A percentile compares a stretch with the other conserved stretches of the same genome.
Evolutionary conservation across 1,140 invertebrate genomes (phyloP).

Genomic region (Pseudomyrmex flavicornis): DNA sequence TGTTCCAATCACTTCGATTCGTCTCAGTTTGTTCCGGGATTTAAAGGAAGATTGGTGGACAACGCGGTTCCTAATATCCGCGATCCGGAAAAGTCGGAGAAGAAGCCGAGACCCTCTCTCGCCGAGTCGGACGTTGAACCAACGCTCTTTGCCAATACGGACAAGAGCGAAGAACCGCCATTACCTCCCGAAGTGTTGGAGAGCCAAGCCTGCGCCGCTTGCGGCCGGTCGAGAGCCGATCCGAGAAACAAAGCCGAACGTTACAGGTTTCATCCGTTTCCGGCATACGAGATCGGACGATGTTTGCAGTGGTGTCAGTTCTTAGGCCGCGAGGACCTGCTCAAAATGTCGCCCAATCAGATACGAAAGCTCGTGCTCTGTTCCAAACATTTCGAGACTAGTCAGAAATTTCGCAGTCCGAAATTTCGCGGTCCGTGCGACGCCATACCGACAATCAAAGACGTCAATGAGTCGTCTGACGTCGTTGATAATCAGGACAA

Average conservation of each 20-base stretch:
- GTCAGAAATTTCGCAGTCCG: conserved; percentile 81
- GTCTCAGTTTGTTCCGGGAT: conserved; percentile 80
- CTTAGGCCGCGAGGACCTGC: conserved; percentile 81
- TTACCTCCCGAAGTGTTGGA: conserved; percentile 77
- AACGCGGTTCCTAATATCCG: conserved; percentile 81
- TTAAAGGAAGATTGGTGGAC: conserved; percentile 77
- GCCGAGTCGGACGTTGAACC: conserved; percentile 65
- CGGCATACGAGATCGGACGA: conserved; percentile 83
- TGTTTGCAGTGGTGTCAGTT: conserved; percentile 84
- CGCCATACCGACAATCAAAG: conserved; percentile 81
- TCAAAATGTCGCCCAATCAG: conserved; percentile 85
- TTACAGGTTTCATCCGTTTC: conserved; percentile 84
- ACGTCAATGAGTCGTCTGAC: conserved; percentile 42
- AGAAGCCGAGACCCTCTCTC: conserved; percentile 63
- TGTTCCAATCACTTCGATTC: conserved; percentile 83
- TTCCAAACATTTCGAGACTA: conserved; percentile 82
- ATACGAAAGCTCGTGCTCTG: conserved; percentile 83
- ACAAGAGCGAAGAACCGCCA: conserved; percentile 74
- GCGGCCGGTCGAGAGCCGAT: conserved; percentile 80
- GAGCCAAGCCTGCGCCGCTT: conserved; percentile 83
- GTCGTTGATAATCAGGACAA: conserved; percentile 7
- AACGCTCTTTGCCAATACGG: conserved; percentile 66
- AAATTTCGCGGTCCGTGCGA: conserved; percentile 77
- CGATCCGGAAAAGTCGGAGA: conserved; percentile 73
- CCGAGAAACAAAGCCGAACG: conserved; percentile 80